Conservation (phyloP, 64 coral and sea anemone genomes). For the Trachythela sp. region DNA sequence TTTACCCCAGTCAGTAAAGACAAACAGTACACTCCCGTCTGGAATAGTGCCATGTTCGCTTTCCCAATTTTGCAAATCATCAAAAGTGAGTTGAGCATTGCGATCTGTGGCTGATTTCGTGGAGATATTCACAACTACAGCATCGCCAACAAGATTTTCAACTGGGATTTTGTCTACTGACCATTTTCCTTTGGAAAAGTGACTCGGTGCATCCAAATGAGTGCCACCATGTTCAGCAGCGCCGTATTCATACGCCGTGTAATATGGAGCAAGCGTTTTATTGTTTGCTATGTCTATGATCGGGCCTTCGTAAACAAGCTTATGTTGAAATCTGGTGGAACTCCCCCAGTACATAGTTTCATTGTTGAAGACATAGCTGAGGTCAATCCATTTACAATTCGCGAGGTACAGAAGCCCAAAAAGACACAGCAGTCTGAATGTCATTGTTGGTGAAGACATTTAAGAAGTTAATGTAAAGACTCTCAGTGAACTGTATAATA, state of each 20-base stretch:
- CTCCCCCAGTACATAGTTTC: slow-evolving; percentile 64
- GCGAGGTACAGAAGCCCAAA: not conserved
- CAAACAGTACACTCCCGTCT: slow-evolving; percentile 26
- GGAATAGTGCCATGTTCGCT: slow-evolving; percentile 55
- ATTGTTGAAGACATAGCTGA: slow-evolving; percentile 60
- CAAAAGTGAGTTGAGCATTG: not conserved
- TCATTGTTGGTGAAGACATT: not conserved
- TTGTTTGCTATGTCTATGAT: not conserved
- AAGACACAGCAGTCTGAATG: not conserved
- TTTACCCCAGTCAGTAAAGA: slow-evolving; percentile 4
- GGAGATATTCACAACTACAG: slow-evolving; percentile 67
- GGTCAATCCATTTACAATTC: slow-evolving; percentile 51
- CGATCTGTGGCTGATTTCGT: slow-evolving; percentile 41
- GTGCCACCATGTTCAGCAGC: slow-evolving; percentile 74
- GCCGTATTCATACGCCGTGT: slow-evolving; percentile 53
- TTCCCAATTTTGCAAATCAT: slow-evolving; percentile 61
- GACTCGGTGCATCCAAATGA: slow-evolving; percentile 62
- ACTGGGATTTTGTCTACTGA: slow-evolving; percentile 60
- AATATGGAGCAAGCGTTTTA: slow-evolving; percentile 24
- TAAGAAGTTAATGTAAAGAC: no score
- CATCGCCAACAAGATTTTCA: slow-evolving; percentile 62
- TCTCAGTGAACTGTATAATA: no score
- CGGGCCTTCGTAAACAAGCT: slow-evolving; percentile 24
- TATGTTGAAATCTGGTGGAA: slow-evolving; percentile 37
- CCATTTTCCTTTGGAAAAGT: slow-evolving; percentile 44